Evolutionary conservation across 2,113 vertebrate species (phyloP), one percentile per base, ranked within the genome.

Genomic region (Corythaeola cristata): DNA sequence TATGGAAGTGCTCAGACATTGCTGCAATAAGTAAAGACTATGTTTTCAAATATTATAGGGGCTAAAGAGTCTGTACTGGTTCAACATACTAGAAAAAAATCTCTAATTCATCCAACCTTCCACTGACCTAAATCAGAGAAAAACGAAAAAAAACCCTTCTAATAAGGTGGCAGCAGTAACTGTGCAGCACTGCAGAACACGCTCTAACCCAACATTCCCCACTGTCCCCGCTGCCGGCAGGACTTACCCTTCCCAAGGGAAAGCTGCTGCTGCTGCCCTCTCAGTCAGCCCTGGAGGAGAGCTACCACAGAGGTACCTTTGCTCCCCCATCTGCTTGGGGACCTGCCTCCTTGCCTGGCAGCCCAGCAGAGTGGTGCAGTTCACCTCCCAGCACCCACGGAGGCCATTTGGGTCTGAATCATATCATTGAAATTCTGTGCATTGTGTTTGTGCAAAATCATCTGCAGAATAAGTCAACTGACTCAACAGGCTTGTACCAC

Each of bases 71-170:
- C 60, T 33, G 21, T 59, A 44, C 5, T 39, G 15, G 50, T 27
- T 69, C 41, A 81, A 71, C 30, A 6, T 21, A 45, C 23, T 12
- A 80, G 50, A n/a, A 95, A 72, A 10, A 64, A 7, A 62, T 8
- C 30, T 64, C 32, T 52, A 62, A 47, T 71, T 72, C 23, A 60
- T 15, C 7, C 47, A 59, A 41, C 15, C 32, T 71, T 89, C 37
- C 69, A 81, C 56, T 64, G 56, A 59, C 26, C 62, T 20, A 85
- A 87, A 62, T 6, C 24, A 59, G 19, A 84, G 44, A 15, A 84
- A 76, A 66, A 64, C 9, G 18, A 6, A 21, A 16, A 74, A 4
- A 10, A 1, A 0, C 0, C 2, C 23, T 44, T 58, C 41, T 62
- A 6, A 44, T 20, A 35, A 92, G 44, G 47, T 24, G 14, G 17